Conservation (phyloP, 2,888 invertebrate species). For the Patella pellucida region DNA sequence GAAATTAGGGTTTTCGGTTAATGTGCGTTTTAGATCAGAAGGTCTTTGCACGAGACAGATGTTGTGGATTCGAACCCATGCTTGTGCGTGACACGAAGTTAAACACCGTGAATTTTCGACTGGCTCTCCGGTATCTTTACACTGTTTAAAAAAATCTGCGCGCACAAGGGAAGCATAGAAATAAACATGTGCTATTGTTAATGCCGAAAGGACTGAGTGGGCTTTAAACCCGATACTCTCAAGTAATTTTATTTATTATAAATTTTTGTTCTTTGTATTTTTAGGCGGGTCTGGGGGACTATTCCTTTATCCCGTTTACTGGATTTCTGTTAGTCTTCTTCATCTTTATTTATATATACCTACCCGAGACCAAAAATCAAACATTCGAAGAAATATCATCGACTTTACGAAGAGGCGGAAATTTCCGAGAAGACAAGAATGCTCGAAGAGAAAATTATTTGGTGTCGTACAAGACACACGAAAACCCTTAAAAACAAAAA, state of each 20-base stretch:
- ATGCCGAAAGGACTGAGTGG: too few relatives aligned
- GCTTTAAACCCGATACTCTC: neutral
- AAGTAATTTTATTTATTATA: neutral
- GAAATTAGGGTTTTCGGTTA: too few relatives aligned
- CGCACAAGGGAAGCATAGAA: too few relatives aligned
- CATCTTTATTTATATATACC: slow-evolving; percentile 98
- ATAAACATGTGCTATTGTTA: too few relatives aligned
- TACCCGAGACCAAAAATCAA: slow-evolving; percentile 98
- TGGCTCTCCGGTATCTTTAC: too few relatives aligned
- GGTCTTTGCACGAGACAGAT: too few relatives aligned
- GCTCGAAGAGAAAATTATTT: neutral
- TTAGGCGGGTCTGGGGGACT: slow-evolving; percentile 56
- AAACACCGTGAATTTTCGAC: too few relatives aligned
- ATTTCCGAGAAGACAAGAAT: neutral
- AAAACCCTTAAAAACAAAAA: too few relatives aligned
- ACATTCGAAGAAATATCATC: slow-evolving; percentile 92
- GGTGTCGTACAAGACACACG: neutral
- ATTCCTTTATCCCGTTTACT: slow-evolving; percentile 80
- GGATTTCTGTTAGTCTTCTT: slow-evolving; percentile 87
- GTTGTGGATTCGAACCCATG: too few relatives aligned
- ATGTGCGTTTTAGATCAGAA: too few relatives aligned
- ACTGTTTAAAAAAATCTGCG: too few relatives aligned
- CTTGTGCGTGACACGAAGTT: too few relatives aligned
- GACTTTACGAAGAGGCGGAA: neutral
- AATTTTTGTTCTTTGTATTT: slow-evolving; percentile 44